Base-by-base conservation (phyloP, 2,113 vertebrate genomes). In the Lota lota region DNA sequence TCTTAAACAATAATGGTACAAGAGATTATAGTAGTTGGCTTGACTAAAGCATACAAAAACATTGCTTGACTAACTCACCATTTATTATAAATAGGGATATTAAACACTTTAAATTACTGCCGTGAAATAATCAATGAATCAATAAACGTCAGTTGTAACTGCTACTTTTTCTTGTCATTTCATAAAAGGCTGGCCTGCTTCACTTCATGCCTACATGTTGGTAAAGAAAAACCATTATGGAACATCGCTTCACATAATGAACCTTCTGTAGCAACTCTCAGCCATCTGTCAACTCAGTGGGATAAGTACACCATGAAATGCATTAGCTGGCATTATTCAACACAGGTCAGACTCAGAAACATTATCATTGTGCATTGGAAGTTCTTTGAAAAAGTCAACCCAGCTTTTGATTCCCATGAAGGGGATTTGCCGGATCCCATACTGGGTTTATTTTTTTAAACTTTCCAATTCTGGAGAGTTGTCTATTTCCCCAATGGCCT, bases 141-240 rank as follows among this genome's bases (percentile, higher is more conserved):
- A 47, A 47, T 10, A 47, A 14, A 10, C 40, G 40, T 47, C 8
- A 10, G 40, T 11, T 47, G 0, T 47, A 11, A 47, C 5, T 14
- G 40, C 40, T 47, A 4, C 10, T 14, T 6, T 11, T 14, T 47
- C 40, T 47, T 10, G 40, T 47, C 40, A 47, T 47, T 47, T 47
- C 40, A 47, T 47, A 47, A 47, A 47, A 47, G 40, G 40, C 40
- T 47, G 40, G 12, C 40, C 40, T 14, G 40, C 53, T 56, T n/a
- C 53, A 56, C 53, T 67, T 77, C 85, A 84, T 85, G 70, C 73
- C 24, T 18, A 56, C 53, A 56, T 56, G 53, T 18, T 18, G 18
- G 53, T 2, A 47, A 10, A 5, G 53, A 18, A 56, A 56, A 56
- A 6, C 12, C 53, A 56, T 56, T 1, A 56, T 5, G 53, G 18